A percentile compares a stretch with the other conserved stretches of the same genome.
Conservation (phyloP, 2,797 vertebrate species). For the Melanotaenia trifasciata region DNA sequence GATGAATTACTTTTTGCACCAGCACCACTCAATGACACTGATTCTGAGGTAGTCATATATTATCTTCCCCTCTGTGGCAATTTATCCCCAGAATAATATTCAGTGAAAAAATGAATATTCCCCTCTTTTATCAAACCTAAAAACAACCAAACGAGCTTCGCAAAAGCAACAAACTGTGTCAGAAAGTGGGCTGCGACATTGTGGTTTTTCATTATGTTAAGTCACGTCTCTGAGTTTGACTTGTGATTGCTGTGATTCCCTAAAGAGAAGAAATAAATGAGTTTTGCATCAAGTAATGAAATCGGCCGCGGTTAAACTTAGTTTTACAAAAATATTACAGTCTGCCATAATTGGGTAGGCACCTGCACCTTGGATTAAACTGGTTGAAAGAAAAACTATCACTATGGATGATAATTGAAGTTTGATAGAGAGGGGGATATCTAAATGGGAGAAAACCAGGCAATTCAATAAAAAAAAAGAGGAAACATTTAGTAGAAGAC, state of each 20-base stretch:
- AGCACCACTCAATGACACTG: slow-evolving; percentile 65
- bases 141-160: slow-evolving; percentile 22
- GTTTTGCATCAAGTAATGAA: slow-evolving; percentile 61
- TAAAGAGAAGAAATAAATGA: slow-evolving; percentile 71
- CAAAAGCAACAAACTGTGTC: slow-evolving; percentile 2
- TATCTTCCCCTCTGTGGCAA: slow-evolving; percentile 58
- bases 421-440: slow-evolving; percentile 32
- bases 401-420: slow-evolving; percentile 43
- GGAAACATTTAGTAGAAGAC: not conserved
- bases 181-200: slow-evolving; percentile 5
- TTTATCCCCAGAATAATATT: slow-evolving; percentile 59
- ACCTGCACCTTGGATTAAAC: slow-evolving; percentile 42
- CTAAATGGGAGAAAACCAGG: slow-evolving; percentile 14
- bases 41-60: slow-evolving; percentile 72
- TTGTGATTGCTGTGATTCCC: slow-evolving; percentile 44
- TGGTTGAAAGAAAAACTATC: slow-evolving; percentile 5
- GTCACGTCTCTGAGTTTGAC: slow-evolving; percentile 58
- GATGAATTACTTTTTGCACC: slow-evolving; percentile 78
- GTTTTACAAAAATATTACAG: slow-evolving; percentile 63
- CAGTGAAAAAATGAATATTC: slow-evolving; percentile 41
- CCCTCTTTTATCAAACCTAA: slow-evolving; percentile 23
- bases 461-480: slow-evolving; percentile 2
- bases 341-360: slow-evolving; percentile 64
- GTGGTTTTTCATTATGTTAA: slow-evolving; percentile 48
- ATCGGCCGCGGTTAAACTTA: slow-evolving; percentile 52